A percentile compares a stretch with the other conserved stretches of the same genome.
phyloP scores from a whole-genome alignment of 2,797 vertebrate genomes.

The Sebastiscus albofasciatus region DNA sequence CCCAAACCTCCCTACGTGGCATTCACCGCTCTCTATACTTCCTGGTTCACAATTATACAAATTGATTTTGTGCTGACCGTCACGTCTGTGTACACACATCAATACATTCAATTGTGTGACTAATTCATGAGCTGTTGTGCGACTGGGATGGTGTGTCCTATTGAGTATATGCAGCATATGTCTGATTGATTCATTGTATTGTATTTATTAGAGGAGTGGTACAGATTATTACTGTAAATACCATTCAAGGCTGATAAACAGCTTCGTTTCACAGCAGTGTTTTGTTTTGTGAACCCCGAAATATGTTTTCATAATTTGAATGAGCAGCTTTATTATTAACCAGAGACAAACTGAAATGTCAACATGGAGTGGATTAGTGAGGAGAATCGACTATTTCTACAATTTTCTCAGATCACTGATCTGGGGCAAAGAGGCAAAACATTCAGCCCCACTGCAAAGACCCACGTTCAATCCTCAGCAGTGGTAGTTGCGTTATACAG shows the following conservation, averaged over 20 bases:
- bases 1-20: too few species aligned
- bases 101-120: too few species aligned
- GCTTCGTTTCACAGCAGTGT: conserved; percentile 3
- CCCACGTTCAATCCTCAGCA: background rate
- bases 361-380: conserved; percentile 26
- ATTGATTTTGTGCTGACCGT: too few species aligned
- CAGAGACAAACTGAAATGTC: conserved; percentile 36
- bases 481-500: background rate
- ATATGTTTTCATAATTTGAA: conserved; percentile 26
- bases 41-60: too few species aligned
- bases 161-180: background rate
- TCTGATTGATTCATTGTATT: background rate
- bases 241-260: background rate
- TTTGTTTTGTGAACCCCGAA: background rate
- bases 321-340: conserved; percentile 27
- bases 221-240: background rate
- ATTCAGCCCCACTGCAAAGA: background rate
- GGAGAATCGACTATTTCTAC: conserved; percentile 2
- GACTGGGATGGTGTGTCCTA: background rate
- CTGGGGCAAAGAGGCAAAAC: background rate
- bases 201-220: background rate
- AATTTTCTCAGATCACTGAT: conserved; percentile 17
- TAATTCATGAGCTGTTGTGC: too few species aligned
- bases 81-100: too few species aligned
- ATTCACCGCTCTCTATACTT: too few species aligned